phyloP scores from a whole-genome alignment of 1,140 invertebrate species.

The Mylabris phalerata region DNA sequence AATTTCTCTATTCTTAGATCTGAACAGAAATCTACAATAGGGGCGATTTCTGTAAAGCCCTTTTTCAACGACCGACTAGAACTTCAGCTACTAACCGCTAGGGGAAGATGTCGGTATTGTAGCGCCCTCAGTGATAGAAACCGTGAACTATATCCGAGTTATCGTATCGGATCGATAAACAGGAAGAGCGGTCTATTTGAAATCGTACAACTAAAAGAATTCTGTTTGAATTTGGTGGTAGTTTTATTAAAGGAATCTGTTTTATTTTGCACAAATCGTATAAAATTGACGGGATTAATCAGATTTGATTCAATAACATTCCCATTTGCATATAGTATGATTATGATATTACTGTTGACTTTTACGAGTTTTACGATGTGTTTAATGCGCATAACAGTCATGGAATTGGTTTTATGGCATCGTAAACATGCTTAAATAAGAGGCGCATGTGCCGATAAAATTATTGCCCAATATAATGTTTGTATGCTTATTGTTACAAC shows the following conservation, averaged over 20 bases:
- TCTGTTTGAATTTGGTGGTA: no score
- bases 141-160: neutral
- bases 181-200: no score
- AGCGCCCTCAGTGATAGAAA: conserved; percentile 13
- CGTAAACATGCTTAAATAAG: conserved; percentile 25
- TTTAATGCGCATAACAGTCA: conserved; percentile 36
- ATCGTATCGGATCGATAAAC: no score
- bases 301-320: conserved; percentile 16
- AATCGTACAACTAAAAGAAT: no score
- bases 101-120: conserved; percentile 1
- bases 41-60: no score
- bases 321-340: conserved; percentile 17
- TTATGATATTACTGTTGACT: conserved; percentile 36
- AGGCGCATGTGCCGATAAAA: conserved; percentile 25
- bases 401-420: conserved; percentile 32
- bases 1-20: no score
- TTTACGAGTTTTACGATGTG: conserved; percentile 36
- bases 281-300: conserved; percentile 19
- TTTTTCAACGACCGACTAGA: neutral
- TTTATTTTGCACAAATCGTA: neutral
- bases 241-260: no score
- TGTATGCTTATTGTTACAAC: no score
- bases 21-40: no score
- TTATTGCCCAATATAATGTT: neutral
- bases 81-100: conserved; percentile 7